Percentiles rank a stretch among this genome's conserved stretches.
Conservation (phyloP, 2,113 vertebrate species). For the Siniperca knerii region DNA sequence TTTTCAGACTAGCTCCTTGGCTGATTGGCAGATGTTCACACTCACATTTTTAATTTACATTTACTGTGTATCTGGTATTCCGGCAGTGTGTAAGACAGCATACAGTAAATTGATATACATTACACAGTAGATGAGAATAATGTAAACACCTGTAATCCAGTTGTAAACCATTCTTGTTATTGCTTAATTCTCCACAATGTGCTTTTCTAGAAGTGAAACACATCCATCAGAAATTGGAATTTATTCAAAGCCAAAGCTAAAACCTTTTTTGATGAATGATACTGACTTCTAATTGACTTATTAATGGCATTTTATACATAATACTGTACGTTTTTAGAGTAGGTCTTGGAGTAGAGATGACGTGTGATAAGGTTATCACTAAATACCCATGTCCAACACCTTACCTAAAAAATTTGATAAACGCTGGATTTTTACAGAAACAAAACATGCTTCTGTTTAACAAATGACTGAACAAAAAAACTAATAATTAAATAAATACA, state of each 20-base stretch:
- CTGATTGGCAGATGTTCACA: background rate
- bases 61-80: background rate
- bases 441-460: background rate
- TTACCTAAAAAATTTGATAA: background rate
- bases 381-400: background rate
- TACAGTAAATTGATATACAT: background rate
- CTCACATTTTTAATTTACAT: background rate
- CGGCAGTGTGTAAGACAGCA: background rate
- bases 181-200: background rate
- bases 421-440: background rate
- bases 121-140: background rate
- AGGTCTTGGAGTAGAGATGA: too few species aligned
- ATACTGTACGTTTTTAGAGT: too few species aligned
- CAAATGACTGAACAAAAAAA: conserved; percentile 9
- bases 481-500: conserved; percentile 4
- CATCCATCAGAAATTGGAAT: background rate
- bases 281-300: background rate
- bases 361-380: background rate
- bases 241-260: background rate
- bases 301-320: background rate
- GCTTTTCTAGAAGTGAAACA: background rate
- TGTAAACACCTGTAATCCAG: background rate
- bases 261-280: background rate
- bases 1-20: background rate
- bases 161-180: background rate